phyloP scores from a whole-genome alignment of 2,797 vertebrate genomes.

The Hoplostethus mediterraneus region DNA sequence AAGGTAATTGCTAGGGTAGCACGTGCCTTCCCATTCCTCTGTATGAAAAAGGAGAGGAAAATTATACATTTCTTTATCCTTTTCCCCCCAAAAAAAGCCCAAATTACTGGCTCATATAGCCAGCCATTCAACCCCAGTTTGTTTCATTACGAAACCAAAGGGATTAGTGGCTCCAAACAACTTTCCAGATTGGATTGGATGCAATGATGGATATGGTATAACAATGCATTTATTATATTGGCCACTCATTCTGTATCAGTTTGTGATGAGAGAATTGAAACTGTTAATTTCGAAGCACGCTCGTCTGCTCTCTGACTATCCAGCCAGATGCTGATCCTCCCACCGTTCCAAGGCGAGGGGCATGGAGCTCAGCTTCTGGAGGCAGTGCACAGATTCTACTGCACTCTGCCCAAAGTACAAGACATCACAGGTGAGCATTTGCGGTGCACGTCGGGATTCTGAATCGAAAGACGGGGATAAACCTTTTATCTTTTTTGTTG shows the following conservation, averaged over 20 bases:
- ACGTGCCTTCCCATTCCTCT: slow-evolving; percentile 96
- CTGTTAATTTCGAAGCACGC: slow-evolving; percentile 7
- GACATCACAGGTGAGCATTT: slow-evolving; percentile 93
- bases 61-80: slow-evolving; percentile 88
- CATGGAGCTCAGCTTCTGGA: slow-evolving; percentile 97
- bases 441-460: neutral
- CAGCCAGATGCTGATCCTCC: slow-evolving; percentile 98
- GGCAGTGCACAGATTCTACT: slow-evolving; percentile 96
- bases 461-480: slow-evolving; percentile 6
- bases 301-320: slow-evolving; percentile 67
- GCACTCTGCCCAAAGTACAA: slow-evolving; percentile 91
- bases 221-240: slow-evolving; percentile 60
- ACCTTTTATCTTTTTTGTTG: slow-evolving; percentile 24
- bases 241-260: slow-evolving; percentile 29
- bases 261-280: slow-evolving; percentile 35
- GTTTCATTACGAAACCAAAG: slow-evolving; percentile 78
- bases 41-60: slow-evolving; percentile 83
- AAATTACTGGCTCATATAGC: slow-evolving; percentile 87
- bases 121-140: slow-evolving; percentile 78
- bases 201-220: slow-evolving; percentile 58
- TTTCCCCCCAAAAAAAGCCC: slow-evolving; percentile 74
- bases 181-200: slow-evolving; percentile 78
- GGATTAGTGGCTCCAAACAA: slow-evolving; percentile 81
- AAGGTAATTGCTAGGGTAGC: slow-evolving; percentile 98
- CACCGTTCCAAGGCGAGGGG: slow-evolving; percentile 98